Evolutionary conservation across 1,140 invertebrate species (phyloP).

Genomic region (Trachymyrmex septentrionalis): DNA sequence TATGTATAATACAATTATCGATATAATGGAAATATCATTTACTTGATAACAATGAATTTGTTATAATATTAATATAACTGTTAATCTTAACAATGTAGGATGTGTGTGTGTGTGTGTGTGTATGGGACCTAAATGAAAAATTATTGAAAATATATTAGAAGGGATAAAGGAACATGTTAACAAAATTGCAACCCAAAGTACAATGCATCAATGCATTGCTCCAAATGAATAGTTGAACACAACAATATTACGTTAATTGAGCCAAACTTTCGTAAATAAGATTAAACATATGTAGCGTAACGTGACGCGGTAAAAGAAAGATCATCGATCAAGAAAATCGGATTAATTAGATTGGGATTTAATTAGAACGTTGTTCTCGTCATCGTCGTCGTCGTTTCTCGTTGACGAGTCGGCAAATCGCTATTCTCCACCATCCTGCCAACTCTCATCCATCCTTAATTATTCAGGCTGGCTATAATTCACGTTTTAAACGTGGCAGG

Average conservation of each 20-base stretch:
- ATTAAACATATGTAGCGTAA: conserved; percentile 11
- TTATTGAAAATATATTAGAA: neutral
- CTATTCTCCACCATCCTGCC: conserved; percentile 6
- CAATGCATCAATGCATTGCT: neutral
- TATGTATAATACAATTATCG: too few relatives aligned
- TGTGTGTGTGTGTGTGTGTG: too few relatives aligned
- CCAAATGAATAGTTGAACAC: neutral
- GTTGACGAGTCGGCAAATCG: conserved; percentile 51
- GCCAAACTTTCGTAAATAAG: conserved; percentile 6
- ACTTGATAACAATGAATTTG: neutral
- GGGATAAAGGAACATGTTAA: neutral
- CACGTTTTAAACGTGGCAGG: conserved; percentile 37
- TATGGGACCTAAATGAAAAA: neutral
- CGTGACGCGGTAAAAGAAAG: neutral
- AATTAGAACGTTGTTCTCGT: conserved; percentile 44
- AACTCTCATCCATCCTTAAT: conserved; percentile 42
- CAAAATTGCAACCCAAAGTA: neutral
- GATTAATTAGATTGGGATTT: conserved; percentile 34
- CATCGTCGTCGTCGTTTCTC: conserved; percentile 10
- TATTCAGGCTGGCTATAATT: conserved; percentile 49
- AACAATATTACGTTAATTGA: neutral
- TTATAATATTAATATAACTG: neutral
- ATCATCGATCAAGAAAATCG: conserved; percentile 35
- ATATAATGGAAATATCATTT: neutral
- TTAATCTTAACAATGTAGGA: neutral